A percentile compares a stretch with the other conserved stretches of the same genome.
These are phyloP conservation scores for Phyllostomus hastatus DNA, from an alignment of 2,113 vertebrate genomes.

Conservation along the genomic window DNA sequence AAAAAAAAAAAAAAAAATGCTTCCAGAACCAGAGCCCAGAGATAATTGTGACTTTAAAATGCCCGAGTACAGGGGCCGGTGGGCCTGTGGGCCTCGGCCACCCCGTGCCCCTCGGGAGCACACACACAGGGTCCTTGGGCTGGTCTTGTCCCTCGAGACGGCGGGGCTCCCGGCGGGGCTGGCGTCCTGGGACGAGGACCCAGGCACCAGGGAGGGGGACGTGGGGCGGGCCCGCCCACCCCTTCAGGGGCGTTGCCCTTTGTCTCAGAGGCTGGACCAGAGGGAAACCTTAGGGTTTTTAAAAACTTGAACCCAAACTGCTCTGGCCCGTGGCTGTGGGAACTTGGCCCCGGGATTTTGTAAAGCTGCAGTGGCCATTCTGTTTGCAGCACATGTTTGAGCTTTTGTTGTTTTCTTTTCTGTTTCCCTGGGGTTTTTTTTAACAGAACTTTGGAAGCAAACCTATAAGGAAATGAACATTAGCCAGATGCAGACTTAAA, in stretches of 20 bases:
- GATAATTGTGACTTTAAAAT: too few relatives aligned
- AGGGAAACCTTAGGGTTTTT: neutral
- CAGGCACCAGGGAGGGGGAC: neutral
- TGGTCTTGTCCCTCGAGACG: neutral
- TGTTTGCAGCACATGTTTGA: too few relatives aligned
- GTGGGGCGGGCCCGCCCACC: neutral
- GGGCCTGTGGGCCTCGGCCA: too few relatives aligned
- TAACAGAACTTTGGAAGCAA: neutral
- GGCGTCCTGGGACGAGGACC: neutral
- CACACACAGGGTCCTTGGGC: too few relatives aligned
- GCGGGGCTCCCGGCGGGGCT: neutral
- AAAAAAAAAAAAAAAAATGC: too few relatives aligned
- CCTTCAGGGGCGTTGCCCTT: neutral
- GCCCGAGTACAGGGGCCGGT: too few relatives aligned
- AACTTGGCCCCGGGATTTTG: too few relatives aligned
- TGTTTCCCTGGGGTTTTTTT: neutral
- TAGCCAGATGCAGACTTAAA: neutral
- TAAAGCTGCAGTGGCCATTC: neutral
- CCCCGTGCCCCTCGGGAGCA: too few relatives aligned
- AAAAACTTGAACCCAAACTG: neutral
- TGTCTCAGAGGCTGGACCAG: too few relatives aligned
- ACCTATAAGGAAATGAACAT: neutral
- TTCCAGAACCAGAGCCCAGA: too few relatives aligned
- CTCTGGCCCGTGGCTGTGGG: neutral
- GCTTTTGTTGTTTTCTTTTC: neutral